phyloP scores from a whole-genome alignment of 2,888 invertebrate species.

The Drosophila meridiana region DNA sequence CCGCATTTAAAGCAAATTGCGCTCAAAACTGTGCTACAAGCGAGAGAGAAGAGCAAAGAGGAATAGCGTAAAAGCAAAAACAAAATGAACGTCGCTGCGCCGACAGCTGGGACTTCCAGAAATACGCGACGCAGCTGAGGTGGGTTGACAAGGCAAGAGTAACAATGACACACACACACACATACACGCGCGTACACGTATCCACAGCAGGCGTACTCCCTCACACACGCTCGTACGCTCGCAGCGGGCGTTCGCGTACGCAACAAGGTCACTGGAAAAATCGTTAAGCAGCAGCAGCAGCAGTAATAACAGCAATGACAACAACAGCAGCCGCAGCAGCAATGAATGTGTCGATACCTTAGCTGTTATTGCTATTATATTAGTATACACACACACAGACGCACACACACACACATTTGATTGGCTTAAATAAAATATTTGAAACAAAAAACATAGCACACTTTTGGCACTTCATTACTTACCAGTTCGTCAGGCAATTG shows the following conservation, averaged over 20 bases:
- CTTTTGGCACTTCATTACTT: slow-evolving; percentile 28
- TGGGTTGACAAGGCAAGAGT: slow-evolving; percentile 56
- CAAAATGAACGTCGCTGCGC: slow-evolving; percentile 28
- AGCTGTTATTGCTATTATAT: slow-evolving; percentile 27
- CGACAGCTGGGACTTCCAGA: slow-evolving; percentile 55
- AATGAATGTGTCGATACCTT: slow-evolving; percentile 49
- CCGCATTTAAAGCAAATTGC: slow-evolving; percentile 34
- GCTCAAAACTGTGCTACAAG: slow-evolving; percentile 65
- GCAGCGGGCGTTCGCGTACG: slow-evolving; percentile 75
- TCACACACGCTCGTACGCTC: slow-evolving; percentile 22
- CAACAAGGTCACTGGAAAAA: slow-evolving; percentile 86
- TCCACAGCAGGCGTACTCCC: slow-evolving; percentile 12
- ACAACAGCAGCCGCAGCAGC: slow-evolving; percentile 20
- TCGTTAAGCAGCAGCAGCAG: slow-evolving; percentile 80
- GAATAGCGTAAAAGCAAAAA: slow-evolving; percentile 19
- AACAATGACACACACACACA: slow-evolving; percentile 46
- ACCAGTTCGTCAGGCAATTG: slow-evolving; percentile 30
- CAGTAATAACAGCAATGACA: slow-evolving; percentile 43
- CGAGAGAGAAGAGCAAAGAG: slow-evolving; percentile 1
- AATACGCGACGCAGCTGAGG: slow-evolving; percentile 48
- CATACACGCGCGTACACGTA: not conserved
- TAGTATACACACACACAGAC: slow-evolving; percentile 42
- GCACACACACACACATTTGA: not conserved
- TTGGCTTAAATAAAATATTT: slow-evolving; percentile 2
- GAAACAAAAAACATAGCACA: slow-evolving; percentile 16